Evolutionary conservation across 2,888 invertebrate species (phyloP).

Genomic region (Spodoptera picta): DNA sequence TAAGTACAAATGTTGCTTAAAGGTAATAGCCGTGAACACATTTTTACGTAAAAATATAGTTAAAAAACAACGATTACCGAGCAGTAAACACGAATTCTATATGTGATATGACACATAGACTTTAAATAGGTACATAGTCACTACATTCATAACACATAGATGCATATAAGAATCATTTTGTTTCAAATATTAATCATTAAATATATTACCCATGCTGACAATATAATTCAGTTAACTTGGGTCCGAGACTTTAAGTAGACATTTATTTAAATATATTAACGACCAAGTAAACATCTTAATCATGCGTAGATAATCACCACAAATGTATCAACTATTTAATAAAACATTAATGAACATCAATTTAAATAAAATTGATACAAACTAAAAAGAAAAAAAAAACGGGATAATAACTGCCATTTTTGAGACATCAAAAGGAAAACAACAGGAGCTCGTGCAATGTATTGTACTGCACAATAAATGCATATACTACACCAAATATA

Average conservation of each 20-base stretch:
- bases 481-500: conserved; percentile 44
- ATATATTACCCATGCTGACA: conserved; percentile 40
- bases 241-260: conserved; percentile 41
- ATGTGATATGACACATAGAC: conserved; percentile 52
- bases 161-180: conserved; percentile 39
- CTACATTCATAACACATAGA: conserved; percentile 50
- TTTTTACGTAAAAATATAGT: conserved; percentile 36
- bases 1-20: conserved; percentile 49
- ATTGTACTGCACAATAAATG: conserved; percentile 51
- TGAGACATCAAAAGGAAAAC: conserved; percentile 9
- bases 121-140: conserved; percentile 46
- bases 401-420: conserved; percentile 33
- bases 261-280: conserved; percentile 45
- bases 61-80: conserved; percentile 23
- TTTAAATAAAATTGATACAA: conserved; percentile 25
- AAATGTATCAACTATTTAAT: conserved; percentile 17
- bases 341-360: conserved; percentile 23
- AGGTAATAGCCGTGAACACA: conserved; percentile 51
- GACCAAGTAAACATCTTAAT: conserved; percentile 37
- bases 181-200: conserved; percentile 36
- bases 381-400: conserved; percentile 25
- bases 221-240: conserved; percentile 42
- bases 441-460: conserved; percentile 38
- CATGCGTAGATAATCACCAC: conserved; percentile 35
- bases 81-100: conserved; percentile 40